phyloP scores from a whole-genome alignment of 2,888 invertebrate species.

The Seira ritae region DNA sequence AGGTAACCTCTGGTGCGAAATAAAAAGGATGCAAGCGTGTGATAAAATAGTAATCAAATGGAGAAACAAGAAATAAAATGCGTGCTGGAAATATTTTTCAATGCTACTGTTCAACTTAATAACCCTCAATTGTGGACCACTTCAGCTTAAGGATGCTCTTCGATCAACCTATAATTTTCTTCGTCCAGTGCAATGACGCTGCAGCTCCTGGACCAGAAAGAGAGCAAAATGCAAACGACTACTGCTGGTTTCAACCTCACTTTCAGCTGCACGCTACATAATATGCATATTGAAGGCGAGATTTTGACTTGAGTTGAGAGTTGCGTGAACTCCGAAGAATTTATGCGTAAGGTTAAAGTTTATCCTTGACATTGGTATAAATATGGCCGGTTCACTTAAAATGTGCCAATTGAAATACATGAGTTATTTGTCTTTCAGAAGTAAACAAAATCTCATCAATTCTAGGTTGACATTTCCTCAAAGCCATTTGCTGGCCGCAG shows the following conservation, averaged over 20 bases:
- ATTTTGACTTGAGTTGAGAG: background rate
- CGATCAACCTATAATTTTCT: slow-evolving; percentile 52
- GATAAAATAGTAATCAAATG: background rate
- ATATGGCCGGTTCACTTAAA: too few species aligned
- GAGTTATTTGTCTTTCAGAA: too few species aligned
- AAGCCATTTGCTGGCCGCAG: too few species aligned
- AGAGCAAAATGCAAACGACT: too few species aligned
- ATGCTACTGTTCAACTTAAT: slow-evolving; percentile 40
- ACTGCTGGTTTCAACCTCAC: too few species aligned
- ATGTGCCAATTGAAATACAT: too few species aligned
- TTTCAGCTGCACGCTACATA: too few species aligned
- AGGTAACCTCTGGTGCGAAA: background rate
- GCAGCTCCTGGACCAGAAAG: slow-evolving; percentile 2
- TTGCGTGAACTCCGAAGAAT: background rate
- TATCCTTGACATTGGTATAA: background rate
- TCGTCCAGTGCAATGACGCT: background rate
- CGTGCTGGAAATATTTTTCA: background rate
- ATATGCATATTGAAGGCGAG: background rate
- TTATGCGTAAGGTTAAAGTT: background rate
- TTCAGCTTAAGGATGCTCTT: slow-evolving; percentile 57
- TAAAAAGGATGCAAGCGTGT: too few species aligned
- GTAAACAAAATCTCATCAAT: too few species aligned
- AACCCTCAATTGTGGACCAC: slow-evolving; percentile 57
- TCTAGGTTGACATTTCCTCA: too few species aligned
- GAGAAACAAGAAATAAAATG: background rate